Evolutionary conservation across 1,140 invertebrate species (phyloP).

Genomic region (Hyphantria cunea): DNA sequence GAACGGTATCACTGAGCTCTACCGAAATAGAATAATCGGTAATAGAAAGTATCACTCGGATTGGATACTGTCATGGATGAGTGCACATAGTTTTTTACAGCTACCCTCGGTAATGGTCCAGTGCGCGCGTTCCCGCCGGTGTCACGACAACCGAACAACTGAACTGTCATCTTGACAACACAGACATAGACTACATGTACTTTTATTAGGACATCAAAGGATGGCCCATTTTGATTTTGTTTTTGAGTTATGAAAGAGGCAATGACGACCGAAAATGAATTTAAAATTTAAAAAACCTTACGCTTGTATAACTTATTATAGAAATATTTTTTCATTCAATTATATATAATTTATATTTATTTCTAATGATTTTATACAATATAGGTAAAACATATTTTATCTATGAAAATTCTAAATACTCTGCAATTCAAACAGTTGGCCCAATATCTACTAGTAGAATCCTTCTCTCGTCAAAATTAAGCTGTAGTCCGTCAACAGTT

Average conservation of each 20-base stretch:
- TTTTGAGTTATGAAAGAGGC: neutral
- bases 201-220: slow-evolving; percentile 36
- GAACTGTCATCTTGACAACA: slow-evolving; percentile 29
- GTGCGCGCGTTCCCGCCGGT: slow-evolving; percentile 39
- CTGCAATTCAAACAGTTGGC: no score
- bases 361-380: no score
- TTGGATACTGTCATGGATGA: slow-evolving; percentile 53
- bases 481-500: no score
- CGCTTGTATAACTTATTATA: no score
- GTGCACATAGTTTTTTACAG: slow-evolving; percentile 62
- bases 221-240: neutral
- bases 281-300: neutral
- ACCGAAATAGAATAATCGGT: slow-evolving; percentile 23
- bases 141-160: slow-evolving; percentile 56
- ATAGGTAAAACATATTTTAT: no score
- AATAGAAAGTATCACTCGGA: slow-evolving; percentile 40
- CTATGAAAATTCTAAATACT: no score
- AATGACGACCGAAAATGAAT: neutral
- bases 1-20: neutral
- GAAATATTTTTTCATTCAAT: no score
- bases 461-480: no score
- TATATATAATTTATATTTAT: no score
- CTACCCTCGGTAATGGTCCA: slow-evolving; percentile 55
- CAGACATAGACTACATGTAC: slow-evolving; percentile 38
- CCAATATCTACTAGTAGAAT: no score